Evolutionary conservation across 2,797 vertebrate genomes (phyloP).

Genomic region (Hyperoplus lanceolatus): DNA sequence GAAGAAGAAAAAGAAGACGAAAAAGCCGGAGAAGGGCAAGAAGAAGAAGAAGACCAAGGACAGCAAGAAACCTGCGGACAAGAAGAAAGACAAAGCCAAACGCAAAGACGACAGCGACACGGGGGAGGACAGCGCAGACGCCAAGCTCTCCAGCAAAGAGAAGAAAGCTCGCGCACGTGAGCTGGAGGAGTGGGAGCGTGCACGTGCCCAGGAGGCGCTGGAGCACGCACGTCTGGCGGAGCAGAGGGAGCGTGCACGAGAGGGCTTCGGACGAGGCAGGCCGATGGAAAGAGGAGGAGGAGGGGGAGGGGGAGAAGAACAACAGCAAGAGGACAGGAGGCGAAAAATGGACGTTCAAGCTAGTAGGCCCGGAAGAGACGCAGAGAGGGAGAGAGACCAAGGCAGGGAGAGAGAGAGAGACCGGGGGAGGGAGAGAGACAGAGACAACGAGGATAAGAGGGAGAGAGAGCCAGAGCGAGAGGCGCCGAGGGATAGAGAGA

Average conservation of each 20-base stretch:
- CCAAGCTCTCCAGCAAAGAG: slow-evolving; percentile 35
- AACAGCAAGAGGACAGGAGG: slow-evolving; percentile 41
- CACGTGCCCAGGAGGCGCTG: background rate
- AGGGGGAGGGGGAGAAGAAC: slow-evolving; percentile 28
- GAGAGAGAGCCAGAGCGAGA: slow-evolving; percentile 74
- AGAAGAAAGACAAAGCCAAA: slow-evolving; percentile 30
- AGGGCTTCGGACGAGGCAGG: slow-evolving; percentile 25
- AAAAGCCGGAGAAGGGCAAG: slow-evolving; percentile 28
- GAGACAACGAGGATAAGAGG: slow-evolving; percentile 67
- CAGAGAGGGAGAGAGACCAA: slow-evolving; percentile 19
- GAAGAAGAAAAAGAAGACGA: slow-evolving; percentile 76
- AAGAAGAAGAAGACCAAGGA: slow-evolving; percentile 19
- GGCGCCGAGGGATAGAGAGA: slow-evolving; percentile 54
- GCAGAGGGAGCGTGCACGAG: slow-evolving; percentile 19
- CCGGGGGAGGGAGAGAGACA: slow-evolving; percentile 62
- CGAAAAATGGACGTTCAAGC: slow-evolving; percentile 41
- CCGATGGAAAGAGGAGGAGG: slow-evolving; percentile 35
- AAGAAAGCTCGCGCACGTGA: slow-evolving; percentile 29
- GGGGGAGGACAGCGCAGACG: background rate
- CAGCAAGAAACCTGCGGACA: slow-evolving; percentile 39
- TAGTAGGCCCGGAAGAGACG: slow-evolving; percentile 49
- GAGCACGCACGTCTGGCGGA: background rate
- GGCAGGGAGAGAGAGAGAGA: slow-evolving; percentile 20
- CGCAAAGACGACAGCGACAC: slow-evolving; percentile 11
- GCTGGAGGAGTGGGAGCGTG: background rate